Base-by-base conservation (phyloP, 2,113 vertebrate genomes). In the Pomatorhinus ruficollis region DNA sequence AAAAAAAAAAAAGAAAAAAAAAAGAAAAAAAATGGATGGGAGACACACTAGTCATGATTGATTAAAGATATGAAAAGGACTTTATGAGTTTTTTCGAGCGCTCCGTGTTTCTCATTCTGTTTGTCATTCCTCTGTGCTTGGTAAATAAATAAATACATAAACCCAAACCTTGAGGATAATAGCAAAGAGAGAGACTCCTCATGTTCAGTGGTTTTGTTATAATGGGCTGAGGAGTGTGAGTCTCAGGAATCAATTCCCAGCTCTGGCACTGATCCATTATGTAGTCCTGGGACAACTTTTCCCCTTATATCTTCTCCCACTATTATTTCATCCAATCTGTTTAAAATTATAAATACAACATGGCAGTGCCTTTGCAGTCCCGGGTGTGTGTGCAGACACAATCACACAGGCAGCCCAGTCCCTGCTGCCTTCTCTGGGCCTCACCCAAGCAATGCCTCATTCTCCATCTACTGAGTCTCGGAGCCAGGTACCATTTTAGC, bases 1-100 rank as follows among this genome's bases (percentile, higher is more conserved):
- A 83, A 97, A 97, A 95, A 88, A 90, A 47, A 47, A 23, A 47
- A 97, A 96, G 78, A 83, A 97, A 97, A 96, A 11, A 39, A 39
- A 39, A 39, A 39, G 39, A 80, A 90, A 45, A 49, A 6, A 49
- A 97, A 96, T 81, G 47, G 93, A 95, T 89, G 86, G 96, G 80
- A 97, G 96, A 97, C 92, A 95, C 93, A 92, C 95, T 91, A 95
- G 97, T 96, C 96, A 81, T 97, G 97, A 98, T 86, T 97, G 97
- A 98, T 98, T 98, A 97, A 96, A 97, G 95, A 97, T 91, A 94
- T 8, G 42, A 95, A 85, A 95, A 82, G 79, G 83, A 85, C 94
- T 97, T 98, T 97, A 97, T 93, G 95, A 97, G 92, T 66, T 95
- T 94, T 94, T 84, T 80, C 50, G 45, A 42, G 13, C 8, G n/a